These are phyloP conservation scores for Pemphredon lugubris DNA, from an alignment of 2,888 invertebrate species.

Conservation along the genomic window DNA sequence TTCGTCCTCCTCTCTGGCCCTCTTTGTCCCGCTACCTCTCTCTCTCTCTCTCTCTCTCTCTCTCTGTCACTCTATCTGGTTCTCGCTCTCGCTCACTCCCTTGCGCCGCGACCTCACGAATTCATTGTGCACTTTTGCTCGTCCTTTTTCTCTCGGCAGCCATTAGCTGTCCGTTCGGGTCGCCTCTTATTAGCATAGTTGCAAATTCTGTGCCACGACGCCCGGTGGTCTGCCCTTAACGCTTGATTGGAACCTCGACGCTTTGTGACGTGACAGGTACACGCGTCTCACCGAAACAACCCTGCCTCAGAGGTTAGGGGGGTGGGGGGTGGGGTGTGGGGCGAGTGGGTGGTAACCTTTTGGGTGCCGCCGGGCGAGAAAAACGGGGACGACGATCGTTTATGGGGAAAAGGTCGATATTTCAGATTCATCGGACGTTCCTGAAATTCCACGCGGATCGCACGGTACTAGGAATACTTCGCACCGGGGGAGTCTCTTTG, in stretches of 20 bases:
- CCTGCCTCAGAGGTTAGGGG: too few relatives aligned
- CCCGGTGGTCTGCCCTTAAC: slow-evolving; percentile 63
- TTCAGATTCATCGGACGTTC: slow-evolving; percentile 32
- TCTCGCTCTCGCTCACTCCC: slow-evolving; percentile 7
- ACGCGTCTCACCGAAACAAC: slow-evolving; percentile 43
- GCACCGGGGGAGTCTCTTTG: too few relatives aligned
- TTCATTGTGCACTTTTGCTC: slow-evolving; percentile 73
- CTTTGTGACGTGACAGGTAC: slow-evolving; percentile 57
- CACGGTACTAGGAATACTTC: too few relatives aligned
- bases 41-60: slow-evolving; percentile 36
- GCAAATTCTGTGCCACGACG: slow-evolving; percentile 67
- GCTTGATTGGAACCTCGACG: slow-evolving; percentile 63
- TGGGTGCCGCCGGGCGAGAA: background rate
- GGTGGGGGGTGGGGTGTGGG: too few relatives aligned
- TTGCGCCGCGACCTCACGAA: slow-evolving; percentile 72
- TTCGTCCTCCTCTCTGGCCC: slow-evolving; percentile 54
- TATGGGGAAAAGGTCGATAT: slow-evolving; percentile 28
- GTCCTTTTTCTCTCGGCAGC: slow-evolving; percentile 62
- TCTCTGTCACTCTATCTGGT: slow-evolving; percentile 8
- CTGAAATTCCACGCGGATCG: too few relatives aligned
- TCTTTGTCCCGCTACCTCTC: slow-evolving; percentile 49
- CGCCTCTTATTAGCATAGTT: slow-evolving; percentile 71
- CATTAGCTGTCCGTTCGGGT: slow-evolving; percentile 65
- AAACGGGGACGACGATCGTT: slow-evolving; percentile 11
- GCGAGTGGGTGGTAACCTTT: slow-evolving; percentile 28